Evolutionary conservation across 2,888 invertebrate species (phyloP).

Genomic region (Lycaena phlaeas): DNA sequence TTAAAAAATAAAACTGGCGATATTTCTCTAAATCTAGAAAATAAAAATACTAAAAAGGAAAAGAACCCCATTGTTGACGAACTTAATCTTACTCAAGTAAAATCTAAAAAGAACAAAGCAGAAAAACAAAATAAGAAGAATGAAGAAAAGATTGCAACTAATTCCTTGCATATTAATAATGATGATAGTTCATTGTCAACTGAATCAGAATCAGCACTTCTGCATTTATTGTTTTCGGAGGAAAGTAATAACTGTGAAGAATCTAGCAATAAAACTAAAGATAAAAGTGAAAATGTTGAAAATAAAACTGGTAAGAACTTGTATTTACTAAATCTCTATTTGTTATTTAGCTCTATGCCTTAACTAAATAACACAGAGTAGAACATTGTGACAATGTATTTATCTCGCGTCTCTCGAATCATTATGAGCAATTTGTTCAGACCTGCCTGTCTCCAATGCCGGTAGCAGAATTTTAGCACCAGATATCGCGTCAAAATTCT

Average conservation of each 20-base stretch:
- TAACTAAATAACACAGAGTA: too few relatives aligned
- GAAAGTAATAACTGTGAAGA: constrained; percentile 43
- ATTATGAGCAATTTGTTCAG: too few relatives aligned
- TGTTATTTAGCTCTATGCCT: too few relatives aligned
- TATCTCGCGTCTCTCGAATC: too few relatives aligned
- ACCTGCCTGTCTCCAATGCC: too few relatives aligned
- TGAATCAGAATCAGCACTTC: constrained; percentile 47
- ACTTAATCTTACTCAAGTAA: constrained; percentile 47
- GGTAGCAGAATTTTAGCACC: too few relatives aligned
- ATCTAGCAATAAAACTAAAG: constrained; percentile 18
- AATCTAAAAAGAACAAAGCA: constrained; percentile 21
- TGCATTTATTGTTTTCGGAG: constrained; percentile 51
- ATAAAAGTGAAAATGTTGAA: constrained; percentile 28
- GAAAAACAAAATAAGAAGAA: constrained; percentile 12
- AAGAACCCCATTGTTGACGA: constrained; percentile 42
- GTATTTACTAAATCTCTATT: too few relatives aligned
- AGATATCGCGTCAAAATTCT: too few relatives aligned
- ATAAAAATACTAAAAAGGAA: constrained; percentile 32
- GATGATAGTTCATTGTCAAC: constrained; percentile 35
- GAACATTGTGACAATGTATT: too few relatives aligned
- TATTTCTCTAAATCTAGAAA: constrained; percentile 41
- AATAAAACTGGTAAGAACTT: constrained; percentile 30
- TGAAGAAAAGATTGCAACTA: constrained; percentile 13
- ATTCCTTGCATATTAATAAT: constrained; percentile 11
- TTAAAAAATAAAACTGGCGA: constrained; percentile 30